A percentile compares a stretch with the other conserved stretches of the same genome.
Conservation (phyloP, 1,140 invertebrate genomes). For the Aphelinus atriplicis region DNA sequence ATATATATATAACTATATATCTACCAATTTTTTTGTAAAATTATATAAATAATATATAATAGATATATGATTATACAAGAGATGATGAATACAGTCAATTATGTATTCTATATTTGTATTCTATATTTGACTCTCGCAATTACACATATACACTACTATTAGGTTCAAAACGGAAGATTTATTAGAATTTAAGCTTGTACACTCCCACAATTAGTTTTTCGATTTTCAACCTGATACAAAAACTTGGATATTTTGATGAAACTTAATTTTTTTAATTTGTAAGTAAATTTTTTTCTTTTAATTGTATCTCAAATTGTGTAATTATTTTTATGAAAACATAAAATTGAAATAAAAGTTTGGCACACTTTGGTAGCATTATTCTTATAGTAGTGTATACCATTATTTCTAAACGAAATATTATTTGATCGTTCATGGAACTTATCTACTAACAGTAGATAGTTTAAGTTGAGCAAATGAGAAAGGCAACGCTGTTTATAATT, state of each 20-base stretch:
- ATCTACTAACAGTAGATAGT: too few species aligned
- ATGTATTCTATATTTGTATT: constrained; percentile 1
- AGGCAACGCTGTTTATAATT: constrained; percentile 3
- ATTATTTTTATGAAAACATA: neutral
- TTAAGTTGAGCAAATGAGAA: too few species aligned
- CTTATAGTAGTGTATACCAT: too few species aligned
- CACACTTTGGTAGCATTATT: too few species aligned
- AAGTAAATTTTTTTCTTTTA: neutral
- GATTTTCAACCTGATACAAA: neutral
- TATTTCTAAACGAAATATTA: too few species aligned
- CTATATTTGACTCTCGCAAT: too few species aligned
- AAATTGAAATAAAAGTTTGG: neutral
- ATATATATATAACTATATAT: too few species aligned
- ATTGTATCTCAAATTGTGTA: constrained; percentile 4
- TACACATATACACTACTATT: constrained; percentile 31
- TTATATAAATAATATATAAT: constrained; percentile 17
- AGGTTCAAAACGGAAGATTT: constrained; percentile 9
- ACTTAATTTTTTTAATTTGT: constrained; percentile 13
- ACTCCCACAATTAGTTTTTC: too few species aligned
- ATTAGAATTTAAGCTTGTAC: neutral
- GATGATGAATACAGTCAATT: too few species aligned
- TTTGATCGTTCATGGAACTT: too few species aligned
- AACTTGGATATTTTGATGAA: neutral
- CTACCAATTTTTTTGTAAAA: neutral
- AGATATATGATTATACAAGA: neutral